Evolutionary conservation across 2,113 vertebrate genomes (phyloP), one percentile per base, ranked within the genome.

Genomic region (Nycticryphes semicollaris): DNA sequence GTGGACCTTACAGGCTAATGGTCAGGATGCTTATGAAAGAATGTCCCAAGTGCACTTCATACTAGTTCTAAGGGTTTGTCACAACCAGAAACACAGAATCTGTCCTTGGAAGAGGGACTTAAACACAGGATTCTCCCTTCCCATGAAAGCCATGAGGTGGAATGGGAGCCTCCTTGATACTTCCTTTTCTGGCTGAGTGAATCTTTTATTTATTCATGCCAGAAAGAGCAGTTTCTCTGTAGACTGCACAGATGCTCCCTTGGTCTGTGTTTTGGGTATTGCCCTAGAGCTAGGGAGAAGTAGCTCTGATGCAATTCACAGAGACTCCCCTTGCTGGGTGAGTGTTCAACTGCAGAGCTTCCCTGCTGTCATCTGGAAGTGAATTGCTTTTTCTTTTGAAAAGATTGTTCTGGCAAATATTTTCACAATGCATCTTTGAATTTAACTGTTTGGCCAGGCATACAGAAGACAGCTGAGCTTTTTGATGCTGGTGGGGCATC

Each of bases 361-460:
- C 31, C 31, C 39, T 0, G 0, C 35, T 63, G 16, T 17, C 1
- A 0, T 33, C 88, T 85, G 66, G 51, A 81, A 72, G 10, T 3
- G 9, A 80, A 73, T 14, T 85, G 35, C 3, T 76, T 92, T 90
- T 90, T 16, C 10, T 79, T 95, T 87, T 45, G 21, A 30, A 64
- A 51, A 85, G 16, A 24, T 12, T 69, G 62, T 7, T 91, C 51
- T 67, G 41, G 37, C 75, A 89, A 87, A 79, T 0, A 1, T 51
- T 93, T 94, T 91, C 4, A 1, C 11, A 48, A 30, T 9, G 15
- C 19, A 45, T 74, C 54, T 68, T 74, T 74, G 41, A 73, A 51
- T 62, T 50, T n/a, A 74, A 2, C 35, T 62, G 22, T 63, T 74
- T 87, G 59, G 18, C 35, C 35, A 79, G 62, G 30, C 35, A 77